These are phyloP conservation scores for Bombus confusus DNA, from an alignment of 1,140 invertebrate species.

Conservation along the genomic window DNA sequence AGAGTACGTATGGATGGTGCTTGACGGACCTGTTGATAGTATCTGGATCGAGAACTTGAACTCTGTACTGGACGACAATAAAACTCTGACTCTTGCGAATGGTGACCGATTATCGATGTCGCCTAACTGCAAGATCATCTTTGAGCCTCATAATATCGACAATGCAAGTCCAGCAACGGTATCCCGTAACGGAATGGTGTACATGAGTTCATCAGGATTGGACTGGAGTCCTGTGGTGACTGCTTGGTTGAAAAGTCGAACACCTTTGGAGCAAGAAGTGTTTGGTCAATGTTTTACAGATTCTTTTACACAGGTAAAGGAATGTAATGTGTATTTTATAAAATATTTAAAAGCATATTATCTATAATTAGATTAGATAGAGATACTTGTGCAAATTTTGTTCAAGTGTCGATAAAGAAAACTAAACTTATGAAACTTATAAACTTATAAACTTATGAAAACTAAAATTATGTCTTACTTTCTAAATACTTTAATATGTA, in stretches of 20 bases:
- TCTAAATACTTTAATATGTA: too few relatives aligned
- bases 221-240: conserved; percentile 93
- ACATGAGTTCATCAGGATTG: conserved; percentile 97
- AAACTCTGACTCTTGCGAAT: conserved; percentile 95
- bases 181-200: conserved; percentile 98
- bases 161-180: conserved; percentile 98
- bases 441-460: too few relatives aligned
- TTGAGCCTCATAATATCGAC: conserved; percentile 98
- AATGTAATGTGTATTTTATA: not conserved
- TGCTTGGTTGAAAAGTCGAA: conserved; percentile 93
- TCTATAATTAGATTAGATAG: not conserved
- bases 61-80: conserved; percentile 97
- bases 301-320: conserved; percentile 86
- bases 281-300: conserved; percentile 91
- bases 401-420: not conserved
- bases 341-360: not conserved
- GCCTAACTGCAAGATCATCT: conserved; percentile 96
- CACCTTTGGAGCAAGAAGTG: conserved; percentile 87
- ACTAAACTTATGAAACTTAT: too few relatives aligned
- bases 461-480: too few relatives aligned
- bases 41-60: conserved; percentile 99
- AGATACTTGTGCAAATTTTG: not conserved
- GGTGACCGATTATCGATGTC: conserved; percentile 97
- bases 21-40: conserved; percentile 97
- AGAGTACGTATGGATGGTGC: conserved; percentile 94